Conservation (phyloP, 2,113 vertebrate genomes). For the Colinus virginianus region DNA sequence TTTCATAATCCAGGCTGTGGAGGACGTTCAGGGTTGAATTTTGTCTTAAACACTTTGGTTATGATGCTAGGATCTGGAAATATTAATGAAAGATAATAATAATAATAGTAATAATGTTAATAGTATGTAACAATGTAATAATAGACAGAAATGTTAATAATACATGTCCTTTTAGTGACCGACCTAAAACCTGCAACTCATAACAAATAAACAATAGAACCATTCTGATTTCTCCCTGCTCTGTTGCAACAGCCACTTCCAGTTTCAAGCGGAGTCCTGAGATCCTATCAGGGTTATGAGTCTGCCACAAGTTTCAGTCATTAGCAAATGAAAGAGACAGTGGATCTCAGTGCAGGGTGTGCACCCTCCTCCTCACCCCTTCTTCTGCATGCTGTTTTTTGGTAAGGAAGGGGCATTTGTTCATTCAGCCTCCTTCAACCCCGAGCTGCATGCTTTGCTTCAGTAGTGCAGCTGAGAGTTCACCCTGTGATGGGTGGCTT, state of each 20-base stretch:
- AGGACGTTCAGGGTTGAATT: slow-evolving; percentile 8
- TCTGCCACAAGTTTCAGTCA: background rate
- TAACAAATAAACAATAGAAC: background rate
- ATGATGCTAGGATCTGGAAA: background rate
- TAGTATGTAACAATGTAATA: background rate
- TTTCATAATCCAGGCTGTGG: slow-evolving; percentile 23
- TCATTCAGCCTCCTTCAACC: background rate
- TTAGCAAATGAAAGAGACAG: background rate
- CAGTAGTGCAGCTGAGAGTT: background rate
- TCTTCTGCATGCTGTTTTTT: background rate
- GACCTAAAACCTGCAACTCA: background rate
- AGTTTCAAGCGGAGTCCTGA: background rate
- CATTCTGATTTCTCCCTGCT: background rate
- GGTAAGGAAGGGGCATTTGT: background rate
- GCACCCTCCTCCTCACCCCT: background rate
- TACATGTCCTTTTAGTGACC: background rate
- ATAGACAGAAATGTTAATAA: background rate
- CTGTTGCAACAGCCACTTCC: background rate
- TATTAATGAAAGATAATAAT: background rate
- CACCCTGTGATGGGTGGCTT: background rate
- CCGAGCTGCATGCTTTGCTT: accelerated
- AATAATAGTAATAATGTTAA: background rate
- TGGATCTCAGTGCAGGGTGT: background rate
- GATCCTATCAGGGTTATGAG: background rate
- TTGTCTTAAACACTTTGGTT: background rate